Evolutionary conservation across 2,113 vertebrate genomes (phyloP).

Genomic region (Pterophyllum scalare): DNA sequence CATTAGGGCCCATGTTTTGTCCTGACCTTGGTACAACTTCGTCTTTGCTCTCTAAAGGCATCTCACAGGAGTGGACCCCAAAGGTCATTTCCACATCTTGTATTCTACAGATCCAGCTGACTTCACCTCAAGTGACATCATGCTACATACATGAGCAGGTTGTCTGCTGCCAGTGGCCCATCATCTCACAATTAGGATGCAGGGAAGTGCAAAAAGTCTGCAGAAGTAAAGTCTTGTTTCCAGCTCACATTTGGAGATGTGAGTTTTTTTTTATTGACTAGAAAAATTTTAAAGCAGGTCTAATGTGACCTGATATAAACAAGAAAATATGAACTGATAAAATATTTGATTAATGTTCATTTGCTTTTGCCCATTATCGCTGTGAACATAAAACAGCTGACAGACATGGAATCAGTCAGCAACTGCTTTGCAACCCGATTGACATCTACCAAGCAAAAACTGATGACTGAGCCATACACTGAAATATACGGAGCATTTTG

Average conservation of each 20-base stretch:
- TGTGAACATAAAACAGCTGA: not conserved
- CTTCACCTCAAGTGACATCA: not conserved
- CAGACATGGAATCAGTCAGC: not conserved
- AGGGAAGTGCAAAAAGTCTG: not conserved
- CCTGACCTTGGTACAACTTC: too few relatives aligned
- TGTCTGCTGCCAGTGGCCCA: not conserved
- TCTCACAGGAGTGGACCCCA: not conserved
- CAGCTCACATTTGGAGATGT: rapidly evolving
- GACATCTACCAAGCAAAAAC: not conserved
- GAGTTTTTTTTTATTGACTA: not conserved
- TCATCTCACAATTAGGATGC: not conserved
- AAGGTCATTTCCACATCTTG: not conserved
- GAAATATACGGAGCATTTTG: not conserved
- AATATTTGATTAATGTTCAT: not conserved
- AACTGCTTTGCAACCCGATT: too few relatives aligned
- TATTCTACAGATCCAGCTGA: not conserved
- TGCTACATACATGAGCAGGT: not conserved
- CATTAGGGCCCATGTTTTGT: too few relatives aligned
- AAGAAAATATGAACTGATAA: too few relatives aligned
- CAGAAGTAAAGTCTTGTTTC: not conserved
- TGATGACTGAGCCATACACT: not conserved
- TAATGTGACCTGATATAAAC: not conserved
- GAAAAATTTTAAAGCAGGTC: rapidly evolving
- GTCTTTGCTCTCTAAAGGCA: not conserved
- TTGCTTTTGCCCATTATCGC: not conserved